Base-by-base conservation (phyloP, 2,113 vertebrate genomes). In the Elaphurus davidianus region DNA sequence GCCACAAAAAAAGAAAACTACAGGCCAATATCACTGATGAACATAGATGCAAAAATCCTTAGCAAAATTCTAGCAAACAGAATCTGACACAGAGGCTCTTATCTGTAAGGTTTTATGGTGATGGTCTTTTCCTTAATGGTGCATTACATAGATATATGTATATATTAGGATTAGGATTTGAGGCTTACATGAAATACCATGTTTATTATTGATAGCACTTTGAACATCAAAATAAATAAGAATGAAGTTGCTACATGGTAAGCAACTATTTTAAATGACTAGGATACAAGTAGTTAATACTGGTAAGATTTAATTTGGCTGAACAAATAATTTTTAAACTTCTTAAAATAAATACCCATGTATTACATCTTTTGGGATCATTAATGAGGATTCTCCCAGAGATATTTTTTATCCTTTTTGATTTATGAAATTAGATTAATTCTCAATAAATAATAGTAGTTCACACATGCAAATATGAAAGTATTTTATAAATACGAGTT, bases 41-140 rank as follows among this genome's bases (percentile, higher is more conserved):
- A 40, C 40, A 40, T 40, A 40, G 40, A 40, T 40, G 40, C 40
- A 40, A 40, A 40, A 40, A 40, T 40, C 40, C 40, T 40, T 40
- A 40, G 5, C 40, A 40, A 40, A 40, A 40, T 40, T 40, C 40
- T 40, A 40, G 40, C 40, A 40, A 40, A 40, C 40, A 40, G 40
- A 40, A 40, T 40, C 40, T 4, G 96, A 97, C 59, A 96, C 57
- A 96, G 94, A 96, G 55, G 11, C 27, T 93, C 21, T 40, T 91
- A 82, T 97, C 94, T 30, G 52, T 90, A 90, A 96, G 45, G 52
- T 95, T 98, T 98, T 98, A 97, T 97, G 95, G 85, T 97, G 88
- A 98, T 84, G 27, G 52, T 98, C 28, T 95, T 97, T 98, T 98
- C 84, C 92, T 95, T 98, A 98, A 98, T 95, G 76, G 55, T 95